A percentile compares a stretch with the other conserved stretches of the same genome.
Evolutionary conservation across 2,888 invertebrate species (phyloP).

Genomic region (Ariolimax columbianus): DNA sequence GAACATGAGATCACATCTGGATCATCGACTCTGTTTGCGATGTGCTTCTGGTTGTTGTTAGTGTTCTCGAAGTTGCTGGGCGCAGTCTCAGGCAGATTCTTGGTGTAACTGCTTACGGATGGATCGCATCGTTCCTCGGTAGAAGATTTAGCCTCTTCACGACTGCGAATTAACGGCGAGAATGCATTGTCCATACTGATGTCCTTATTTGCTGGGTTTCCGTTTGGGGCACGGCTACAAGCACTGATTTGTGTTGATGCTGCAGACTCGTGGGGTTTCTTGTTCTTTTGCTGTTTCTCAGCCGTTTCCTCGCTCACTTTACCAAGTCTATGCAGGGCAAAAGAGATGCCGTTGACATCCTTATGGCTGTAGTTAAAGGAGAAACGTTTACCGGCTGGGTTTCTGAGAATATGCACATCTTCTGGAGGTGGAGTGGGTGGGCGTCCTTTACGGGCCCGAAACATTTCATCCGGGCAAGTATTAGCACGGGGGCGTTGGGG

Average conservation of each 20-base stretch:
- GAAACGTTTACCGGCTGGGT: constrained; percentile 41
- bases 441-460: constrained; percentile 44
- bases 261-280: neutral
- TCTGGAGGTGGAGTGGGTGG: constrained; percentile 52
- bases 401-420: constrained; percentile 22
- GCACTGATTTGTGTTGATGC: neutral
- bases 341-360: constrained; percentile 48
- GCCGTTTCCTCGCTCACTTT: constrained; percentile 53
- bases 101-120: neutral
- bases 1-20: neutral
- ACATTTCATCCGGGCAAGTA: constrained; percentile 58
- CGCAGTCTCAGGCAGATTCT: neutral
- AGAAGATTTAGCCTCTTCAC: neutral
- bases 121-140: neutral
- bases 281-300: neutral
- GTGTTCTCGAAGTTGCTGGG: neutral
- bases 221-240: neutral
- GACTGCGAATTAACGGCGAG: neutral
- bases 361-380: constrained; percentile 41
- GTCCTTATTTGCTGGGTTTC: neutral
- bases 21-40: neutral
- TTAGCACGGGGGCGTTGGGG: constrained; percentile 48
- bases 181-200: neutral
- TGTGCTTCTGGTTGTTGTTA: neutral
- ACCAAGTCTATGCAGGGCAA: constrained; percentile 53